phyloP scores from a whole-genome alignment of 2,888 invertebrate genomes.

The Liposcelis brunnea region DNA sequence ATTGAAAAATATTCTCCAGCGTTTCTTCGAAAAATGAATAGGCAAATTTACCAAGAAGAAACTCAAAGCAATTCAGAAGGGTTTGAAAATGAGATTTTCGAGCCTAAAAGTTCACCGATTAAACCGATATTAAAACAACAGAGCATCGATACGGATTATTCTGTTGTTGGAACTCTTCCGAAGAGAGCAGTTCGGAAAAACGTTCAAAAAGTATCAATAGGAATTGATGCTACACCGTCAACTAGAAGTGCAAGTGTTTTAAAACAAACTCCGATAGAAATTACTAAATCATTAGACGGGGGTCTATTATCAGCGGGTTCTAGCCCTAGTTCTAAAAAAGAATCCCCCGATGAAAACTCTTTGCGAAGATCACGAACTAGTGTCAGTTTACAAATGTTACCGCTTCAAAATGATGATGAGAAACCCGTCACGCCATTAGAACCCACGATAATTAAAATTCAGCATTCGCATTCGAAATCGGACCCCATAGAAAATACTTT shows the following conservation, averaged over 20 bases:
- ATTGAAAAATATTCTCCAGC: constrained; percentile 53
- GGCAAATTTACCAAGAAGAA: constrained; percentile 8
- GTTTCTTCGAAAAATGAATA: constrained; percentile 25
- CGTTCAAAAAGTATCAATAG: constrained; percentile 55
- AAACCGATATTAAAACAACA: constrained; percentile 1
- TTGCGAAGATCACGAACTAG: constrained; percentile 23
- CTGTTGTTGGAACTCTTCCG: neutral
- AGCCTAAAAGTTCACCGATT: neutral
- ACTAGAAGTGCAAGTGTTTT: constrained; percentile 53
- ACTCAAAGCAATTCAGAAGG: constrained; percentile 2
- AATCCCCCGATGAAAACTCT: constrained; percentile 25
- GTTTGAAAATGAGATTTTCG: constrained; percentile 1
- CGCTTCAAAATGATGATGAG: neutral
- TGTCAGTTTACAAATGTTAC: constrained; percentile 21
- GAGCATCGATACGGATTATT: constrained; percentile 7
- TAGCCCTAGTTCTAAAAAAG: constrained; percentile 28
- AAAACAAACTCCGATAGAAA: constrained; percentile 58
- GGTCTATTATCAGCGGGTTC: constrained; percentile 16
- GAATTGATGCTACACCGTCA: constrained; percentile 60
- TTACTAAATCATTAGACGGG: constrained; percentile 32
- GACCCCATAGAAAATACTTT: constrained; percentile 14
- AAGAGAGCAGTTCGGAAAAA: constrained; percentile 27
- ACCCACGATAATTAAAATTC: constrained; percentile 8
- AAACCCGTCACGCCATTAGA: neutral
- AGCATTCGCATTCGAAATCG: constrained; percentile 17